A percentile compares a stretch with the other conserved stretches of the same genome.
These are phyloP conservation scores for Ploceus nigricollis DNA, from an alignment of 2,113 vertebrate species.

Conservation along the genomic window DNA sequence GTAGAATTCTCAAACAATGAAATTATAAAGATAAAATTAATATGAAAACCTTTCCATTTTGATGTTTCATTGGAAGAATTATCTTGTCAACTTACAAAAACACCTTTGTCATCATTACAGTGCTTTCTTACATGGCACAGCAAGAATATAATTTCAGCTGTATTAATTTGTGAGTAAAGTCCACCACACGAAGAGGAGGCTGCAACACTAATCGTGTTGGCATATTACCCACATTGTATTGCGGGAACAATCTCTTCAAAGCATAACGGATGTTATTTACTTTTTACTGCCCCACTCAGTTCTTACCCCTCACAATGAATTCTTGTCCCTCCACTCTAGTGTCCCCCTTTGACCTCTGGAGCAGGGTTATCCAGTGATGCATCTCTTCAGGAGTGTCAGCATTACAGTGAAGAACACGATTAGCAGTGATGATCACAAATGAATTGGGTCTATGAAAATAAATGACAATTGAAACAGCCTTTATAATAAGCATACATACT, in stretches of 20 bases:
- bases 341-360: slow-evolving; percentile 95
- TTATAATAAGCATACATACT: background rate
- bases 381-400: slow-evolving; percentile 96
- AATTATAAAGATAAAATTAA: background rate
- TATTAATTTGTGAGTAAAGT: background rate
- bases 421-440: slow-evolving; percentile 96
- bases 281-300: background rate
- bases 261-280: background rate
- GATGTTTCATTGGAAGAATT: background rate
- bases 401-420: slow-evolving; percentile 94
- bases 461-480: background rate
- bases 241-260: background rate
- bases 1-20: background rate
- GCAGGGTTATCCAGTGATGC: slow-evolving; percentile 97
- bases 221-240: background rate
- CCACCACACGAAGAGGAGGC: background rate
- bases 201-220: background rate
- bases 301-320: slow-evolving; percentile 92
- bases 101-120: background rate
- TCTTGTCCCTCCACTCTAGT: slow-evolving; percentile 94
- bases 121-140: background rate
- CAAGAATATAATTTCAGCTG: background rate
- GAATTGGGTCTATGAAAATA: slow-evolving; percentile 83
- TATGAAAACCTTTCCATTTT: background rate
- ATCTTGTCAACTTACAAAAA: background rate